Evolutionary conservation across 1,140 invertebrate species (phyloP), one percentile per base, ranked within the genome.

Genomic region (Steinernema feltiae): DNA sequence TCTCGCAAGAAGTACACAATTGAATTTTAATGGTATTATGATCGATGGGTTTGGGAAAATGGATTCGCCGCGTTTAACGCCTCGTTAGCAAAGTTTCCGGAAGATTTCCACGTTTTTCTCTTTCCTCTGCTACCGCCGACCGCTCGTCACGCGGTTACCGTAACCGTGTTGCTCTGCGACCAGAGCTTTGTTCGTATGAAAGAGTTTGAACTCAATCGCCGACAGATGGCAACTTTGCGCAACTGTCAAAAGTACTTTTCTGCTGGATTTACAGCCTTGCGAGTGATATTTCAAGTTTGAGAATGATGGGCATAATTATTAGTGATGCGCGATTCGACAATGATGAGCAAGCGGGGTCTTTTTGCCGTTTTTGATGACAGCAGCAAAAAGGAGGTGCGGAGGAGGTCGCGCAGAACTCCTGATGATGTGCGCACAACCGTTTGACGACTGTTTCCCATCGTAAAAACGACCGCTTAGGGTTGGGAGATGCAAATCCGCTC

Each of bases 401-500:
- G 53, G 24, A 63, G 53, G 53, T 63, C 53, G 53, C 53, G 53
- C 53, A 21, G 53, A 63, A 63, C 53, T 63, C 53, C 53, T 63
- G 7, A 27, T 63, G 53, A 63, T 63, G 53, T 63, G 53, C 53
- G 24, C 53, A 63, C 53, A 21, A n/a, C 53, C 53, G 15, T 3
- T 27, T 63, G 53, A 15, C 53, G 53, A n/a, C 15, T 17, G 53
- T 63, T 63, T 63, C 53, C 53, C 53, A 63, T 63, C 53, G 53
- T 63, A 63, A 63, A 63, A 63, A 63, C 7, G 18, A 18, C 7
- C 35, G 18, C 35, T 41, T 41, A 41, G 35, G 53, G 24, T 27
- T 17, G 53, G 3, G 24, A 27, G 53, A 63, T 41, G 18, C 35
- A 63, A 63, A 63, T 63, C 53, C 7, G 7, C 3, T 27, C 15